Evolutionary conservation across 30 jellyfish, hydroid and myxozoan species (phyloP).

Genomic region (Morbakka virulenta): DNA sequence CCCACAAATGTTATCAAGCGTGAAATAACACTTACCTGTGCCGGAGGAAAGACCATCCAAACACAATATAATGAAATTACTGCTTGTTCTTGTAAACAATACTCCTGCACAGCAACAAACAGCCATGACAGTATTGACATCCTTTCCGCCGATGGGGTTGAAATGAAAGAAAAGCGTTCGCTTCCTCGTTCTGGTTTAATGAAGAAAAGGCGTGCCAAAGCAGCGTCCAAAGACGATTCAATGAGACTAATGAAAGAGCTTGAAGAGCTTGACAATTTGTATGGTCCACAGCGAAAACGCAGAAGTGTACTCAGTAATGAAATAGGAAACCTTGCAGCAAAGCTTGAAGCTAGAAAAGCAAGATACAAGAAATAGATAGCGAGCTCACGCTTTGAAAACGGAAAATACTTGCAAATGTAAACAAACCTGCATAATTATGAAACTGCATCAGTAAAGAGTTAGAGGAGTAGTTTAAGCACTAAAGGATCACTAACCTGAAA

Average conservation of each 20-base stretch:
- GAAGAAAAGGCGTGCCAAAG: no score
- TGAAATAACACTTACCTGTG: slow-evolving; percentile 55
- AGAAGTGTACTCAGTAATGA: slow-evolving; percentile 46
- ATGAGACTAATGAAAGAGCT: slow-evolving; percentile 43
- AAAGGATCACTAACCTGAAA: no score
- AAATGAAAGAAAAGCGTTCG: neutral
- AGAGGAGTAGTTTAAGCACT: no score
- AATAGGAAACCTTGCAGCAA: slow-evolving; percentile 51
- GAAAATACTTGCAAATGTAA: no score
- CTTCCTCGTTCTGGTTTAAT: no score
- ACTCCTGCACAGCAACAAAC: slow-evolving; percentile 10
- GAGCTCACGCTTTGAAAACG: no score
- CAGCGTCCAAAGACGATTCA: neutral
- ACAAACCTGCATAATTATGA: no score
- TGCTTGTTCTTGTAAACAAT: slow-evolving; percentile 16
- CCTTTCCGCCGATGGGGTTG: neutral
- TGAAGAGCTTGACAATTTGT: slow-evolving; percentile 31
- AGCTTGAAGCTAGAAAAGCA: no score
- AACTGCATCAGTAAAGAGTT: no score
- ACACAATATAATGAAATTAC: slow-evolving; percentile 9
- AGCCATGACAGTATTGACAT: neutral
- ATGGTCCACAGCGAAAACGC: slow-evolving; percentile 36
- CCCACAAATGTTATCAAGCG: slow-evolving; percentile 46
- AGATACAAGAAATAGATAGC: no score
- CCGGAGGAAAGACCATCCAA: slow-evolving; percentile 50